Percentiles rank a stretch among this genome's conserved stretches.
Evolutionary conservation across 2,888 invertebrate genomes (phyloP).

Genomic region (Leucoma salicis): DNA sequence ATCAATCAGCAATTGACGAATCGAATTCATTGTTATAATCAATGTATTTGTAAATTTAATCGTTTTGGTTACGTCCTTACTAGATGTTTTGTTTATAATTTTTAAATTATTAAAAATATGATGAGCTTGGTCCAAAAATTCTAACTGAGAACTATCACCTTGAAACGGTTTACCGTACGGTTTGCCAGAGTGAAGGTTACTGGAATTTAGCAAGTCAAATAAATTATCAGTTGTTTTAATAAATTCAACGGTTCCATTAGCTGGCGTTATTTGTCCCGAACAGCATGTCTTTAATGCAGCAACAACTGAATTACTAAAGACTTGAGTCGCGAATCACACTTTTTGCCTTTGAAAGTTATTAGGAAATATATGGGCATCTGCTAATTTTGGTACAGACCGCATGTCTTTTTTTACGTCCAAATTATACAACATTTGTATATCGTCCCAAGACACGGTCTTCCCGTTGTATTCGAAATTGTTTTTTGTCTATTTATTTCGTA

Average conservation of each 20-base stretch:
- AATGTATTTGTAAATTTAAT: constrained; percentile 8
- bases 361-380: constrained; percentile 8
- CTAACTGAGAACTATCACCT: neutral
- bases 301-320: constrained; percentile 9
- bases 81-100: constrained; percentile 4
- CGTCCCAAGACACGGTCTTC: neutral
- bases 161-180: constrained; percentile 2
- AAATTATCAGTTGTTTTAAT: constrained; percentile 8
- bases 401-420: constrained; percentile 4
- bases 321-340: constrained; percentile 8
- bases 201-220: constrained; percentile 12
- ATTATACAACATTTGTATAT: constrained; percentile 8
- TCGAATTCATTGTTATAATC: constrained; percentile 8
- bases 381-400: constrained; percentile 5
- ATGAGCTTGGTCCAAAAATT: neutral
- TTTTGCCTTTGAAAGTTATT: constrained; percentile 9
- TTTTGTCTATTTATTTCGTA: constrained; percentile 3
- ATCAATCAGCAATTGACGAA: constrained; percentile 4
- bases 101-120: neutral
- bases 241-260: constrained; percentile 11
- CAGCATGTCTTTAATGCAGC: constrained; percentile 4
- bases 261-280: neutral
- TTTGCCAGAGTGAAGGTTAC: constrained; percentile 4
- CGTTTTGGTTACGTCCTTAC: constrained; percentile 8
- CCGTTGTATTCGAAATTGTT: neutral